Percentiles rank a stretch among this genome's conserved stretches.
phyloP scores from a whole-genome alignment of 2,113 vertebrate genomes.

The Carlito syrichta region DNA sequence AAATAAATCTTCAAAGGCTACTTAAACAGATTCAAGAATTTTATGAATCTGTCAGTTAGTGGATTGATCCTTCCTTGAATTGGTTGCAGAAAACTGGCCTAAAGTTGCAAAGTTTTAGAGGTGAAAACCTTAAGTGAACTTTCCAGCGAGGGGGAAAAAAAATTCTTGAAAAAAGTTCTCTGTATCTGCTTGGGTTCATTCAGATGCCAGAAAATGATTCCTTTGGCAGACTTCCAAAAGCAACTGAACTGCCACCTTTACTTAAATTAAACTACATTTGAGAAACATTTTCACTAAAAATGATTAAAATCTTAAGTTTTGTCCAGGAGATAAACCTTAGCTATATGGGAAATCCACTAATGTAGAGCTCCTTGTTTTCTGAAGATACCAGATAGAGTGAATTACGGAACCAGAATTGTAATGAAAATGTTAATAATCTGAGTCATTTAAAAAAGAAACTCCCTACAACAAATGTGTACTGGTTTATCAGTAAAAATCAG shows the following conservation, averaged over 20 bases:
- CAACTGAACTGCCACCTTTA: not conserved
- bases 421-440: constrained; percentile 11
- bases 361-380: constrained; percentile 1
- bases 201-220: not conserved
- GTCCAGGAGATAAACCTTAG: not conserved
- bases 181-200: not conserved
- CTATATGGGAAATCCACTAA: constrained; percentile 7
- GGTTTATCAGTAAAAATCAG: not conserved
- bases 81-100: not conserved
- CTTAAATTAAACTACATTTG: constrained; percentile 18
- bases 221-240: not conserved
- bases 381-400: not conserved
- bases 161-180: constrained; percentile 7
- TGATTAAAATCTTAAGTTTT: constrained; percentile 33
- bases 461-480: not conserved
- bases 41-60: not conserved
- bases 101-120: not conserved
- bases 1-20: not conserved
- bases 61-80: not conserved
- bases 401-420: not conserved
- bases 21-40: not conserved
- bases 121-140: not conserved
- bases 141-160: not conserved
- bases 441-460: constrained; percentile 38
- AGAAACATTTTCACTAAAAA: not conserved